Evolutionary conservation across 2,113 vertebrate genomes (phyloP).

Genomic region (Notechis scutatus): DNA sequence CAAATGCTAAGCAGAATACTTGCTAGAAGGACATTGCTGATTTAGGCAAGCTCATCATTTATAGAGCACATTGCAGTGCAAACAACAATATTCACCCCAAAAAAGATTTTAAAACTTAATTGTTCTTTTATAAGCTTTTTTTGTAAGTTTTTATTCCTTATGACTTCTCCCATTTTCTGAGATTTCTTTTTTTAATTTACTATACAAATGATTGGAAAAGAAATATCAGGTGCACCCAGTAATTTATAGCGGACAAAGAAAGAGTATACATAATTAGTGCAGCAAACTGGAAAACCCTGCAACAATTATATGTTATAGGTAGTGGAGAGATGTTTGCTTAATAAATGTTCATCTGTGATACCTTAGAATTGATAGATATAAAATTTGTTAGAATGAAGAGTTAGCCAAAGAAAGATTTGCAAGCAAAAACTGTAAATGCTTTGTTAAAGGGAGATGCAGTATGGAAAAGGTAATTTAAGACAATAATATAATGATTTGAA

Average conservation of each 20-base stretch:
- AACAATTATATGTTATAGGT: conserved; percentile 12
- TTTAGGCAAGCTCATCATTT: not conserved
- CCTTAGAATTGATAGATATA: not conserved
- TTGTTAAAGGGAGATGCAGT: not conserved
- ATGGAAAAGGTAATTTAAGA: not conserved
- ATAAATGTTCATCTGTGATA: conserved; percentile 14
- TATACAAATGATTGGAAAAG: not conserved
- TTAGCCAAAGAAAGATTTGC: not conserved
- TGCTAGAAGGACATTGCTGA: conserved; percentile 11
- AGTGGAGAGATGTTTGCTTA: not conserved
- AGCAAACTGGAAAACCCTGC: not conserved
- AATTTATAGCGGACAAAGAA: not conserved
- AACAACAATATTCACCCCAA: not conserved
- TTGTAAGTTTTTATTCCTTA: not conserved
- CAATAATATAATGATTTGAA: not conserved
- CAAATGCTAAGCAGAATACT: not conserved
- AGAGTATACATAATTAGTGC: conserved; percentile 15
- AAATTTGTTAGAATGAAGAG: not conserved
- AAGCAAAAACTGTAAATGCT: not conserved
- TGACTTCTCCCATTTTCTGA: conserved; percentile 7
- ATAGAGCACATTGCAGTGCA: not conserved
- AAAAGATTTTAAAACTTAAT: not conserved
- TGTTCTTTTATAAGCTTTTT: not conserved
- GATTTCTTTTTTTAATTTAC: conserved; percentile 17
- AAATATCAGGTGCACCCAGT: conserved; percentile 18